Evolutionary conservation across 2,113 vertebrate species (phyloP).

Genomic region (Crocuta crocuta): DNA sequence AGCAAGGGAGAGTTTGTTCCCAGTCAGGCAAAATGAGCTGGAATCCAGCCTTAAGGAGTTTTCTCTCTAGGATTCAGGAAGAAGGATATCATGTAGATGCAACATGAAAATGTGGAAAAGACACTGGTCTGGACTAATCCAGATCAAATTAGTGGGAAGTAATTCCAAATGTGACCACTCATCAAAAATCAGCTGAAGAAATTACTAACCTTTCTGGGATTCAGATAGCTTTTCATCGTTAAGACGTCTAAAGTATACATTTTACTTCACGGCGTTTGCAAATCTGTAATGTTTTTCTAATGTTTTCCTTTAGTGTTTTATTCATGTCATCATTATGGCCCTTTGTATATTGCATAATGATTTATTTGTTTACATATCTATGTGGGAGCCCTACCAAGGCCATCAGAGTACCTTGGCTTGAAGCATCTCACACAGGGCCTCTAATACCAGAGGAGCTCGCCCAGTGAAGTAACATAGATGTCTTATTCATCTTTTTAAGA

Average conservation of each 20-base stretch:
- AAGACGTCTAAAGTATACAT: background rate
- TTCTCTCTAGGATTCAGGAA: background rate
- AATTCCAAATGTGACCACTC: background rate
- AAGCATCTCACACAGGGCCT: too few relatives aligned
- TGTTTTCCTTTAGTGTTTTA: background rate
- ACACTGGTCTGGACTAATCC: background rate
- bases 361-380: background rate
- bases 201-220: background rate
- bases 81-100: background rate
- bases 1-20: background rate
- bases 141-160: background rate
- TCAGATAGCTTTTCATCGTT: background rate
- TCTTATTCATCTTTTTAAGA: background rate
- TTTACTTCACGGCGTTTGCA: background rate
- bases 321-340: background rate
- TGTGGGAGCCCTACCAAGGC: accelerated
- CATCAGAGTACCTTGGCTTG: accelerated
- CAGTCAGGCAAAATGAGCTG: background rate
- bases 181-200: background rate
- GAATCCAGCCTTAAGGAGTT: background rate
- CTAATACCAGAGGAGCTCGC: background rate
- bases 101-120: background rate
- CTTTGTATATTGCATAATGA: background rate
- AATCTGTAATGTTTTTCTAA: background rate
- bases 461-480: accelerated